Conservation (phyloP, 2,113 vertebrate genomes). For the Galbula dea region DNA sequence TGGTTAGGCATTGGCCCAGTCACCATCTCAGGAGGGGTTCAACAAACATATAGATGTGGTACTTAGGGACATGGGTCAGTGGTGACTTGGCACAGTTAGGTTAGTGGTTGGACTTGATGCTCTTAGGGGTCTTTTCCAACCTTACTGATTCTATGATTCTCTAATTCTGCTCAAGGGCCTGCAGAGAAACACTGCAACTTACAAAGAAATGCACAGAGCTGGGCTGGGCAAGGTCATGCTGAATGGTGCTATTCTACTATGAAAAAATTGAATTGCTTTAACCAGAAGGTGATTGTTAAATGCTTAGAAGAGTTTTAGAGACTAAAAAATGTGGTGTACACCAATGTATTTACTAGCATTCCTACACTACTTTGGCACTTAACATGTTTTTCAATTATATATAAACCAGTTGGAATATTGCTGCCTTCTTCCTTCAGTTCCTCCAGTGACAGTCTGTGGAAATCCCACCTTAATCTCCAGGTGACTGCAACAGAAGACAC, state of each 20-base stretch:
- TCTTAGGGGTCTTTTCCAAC: too few relatives aligned
- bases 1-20: too few relatives aligned
- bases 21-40: too few relatives aligned
- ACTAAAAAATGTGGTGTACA: neutral
- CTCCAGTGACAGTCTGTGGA: neutral
- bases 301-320: neutral
- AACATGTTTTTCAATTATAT: neutral
- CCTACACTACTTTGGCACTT: neutral
- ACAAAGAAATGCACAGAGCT: neutral
- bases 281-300: neutral
- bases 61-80: too few relatives aligned
- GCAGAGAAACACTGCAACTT: neutral
- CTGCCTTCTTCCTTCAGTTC: neutral
- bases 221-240: accelerated
- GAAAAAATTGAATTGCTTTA: neutral
- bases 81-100: too few relatives aligned
- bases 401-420: neutral
- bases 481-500: neutral
- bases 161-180: neutral
- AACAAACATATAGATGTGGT: too few relatives aligned
- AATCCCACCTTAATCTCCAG: neutral
- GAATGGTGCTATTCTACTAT: neutral
- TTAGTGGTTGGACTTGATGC: too few relatives aligned
- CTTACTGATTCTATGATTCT: too few relatives aligned
- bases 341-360: neutral